phyloP scores from a whole-genome alignment of 2,113 vertebrate genomes.

The Brachyhypopomus occidentalis region DNA sequence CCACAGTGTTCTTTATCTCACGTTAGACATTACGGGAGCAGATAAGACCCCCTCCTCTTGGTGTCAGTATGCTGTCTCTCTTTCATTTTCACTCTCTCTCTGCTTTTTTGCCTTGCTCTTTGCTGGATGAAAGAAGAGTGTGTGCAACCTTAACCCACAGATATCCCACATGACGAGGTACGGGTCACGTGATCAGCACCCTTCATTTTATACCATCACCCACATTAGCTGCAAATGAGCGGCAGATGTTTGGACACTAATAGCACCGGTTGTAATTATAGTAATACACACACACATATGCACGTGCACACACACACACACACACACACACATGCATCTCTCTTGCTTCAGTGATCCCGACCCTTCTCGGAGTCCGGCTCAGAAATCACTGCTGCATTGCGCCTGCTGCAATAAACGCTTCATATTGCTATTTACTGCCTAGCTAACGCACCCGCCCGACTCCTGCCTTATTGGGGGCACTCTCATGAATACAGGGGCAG shows the following conservation, averaged over 20 bases:
- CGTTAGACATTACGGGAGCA: constrained; percentile 45
- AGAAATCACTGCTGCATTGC: constrained; percentile 72
- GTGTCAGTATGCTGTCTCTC: not conserved
- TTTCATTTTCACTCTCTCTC: not conserved
- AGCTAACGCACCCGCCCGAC: constrained; percentile 51
- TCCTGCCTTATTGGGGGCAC: constrained; percentile 68
- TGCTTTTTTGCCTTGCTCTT: not conserved
- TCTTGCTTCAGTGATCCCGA: too few species aligned
- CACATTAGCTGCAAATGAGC: constrained; percentile 62
- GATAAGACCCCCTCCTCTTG: constrained; percentile 26
- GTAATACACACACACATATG: constrained; percentile 10
- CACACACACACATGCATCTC: constrained; percentile 33
- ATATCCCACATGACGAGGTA: constrained; percentile 24
- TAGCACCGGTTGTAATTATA: constrained; percentile 37
- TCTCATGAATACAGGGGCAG: constrained; percentile 75
- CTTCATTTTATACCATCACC: constrained; percentile 50
- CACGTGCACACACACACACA: not conserved
- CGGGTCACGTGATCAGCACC: constrained; percentile 42
- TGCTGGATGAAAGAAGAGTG: constrained; percentile 28
- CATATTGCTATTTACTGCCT: constrained; percentile 78
- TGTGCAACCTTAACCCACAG: constrained; percentile 34
- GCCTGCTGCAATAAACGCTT: constrained; percentile 74
- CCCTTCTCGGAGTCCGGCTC: constrained; percentile 69
- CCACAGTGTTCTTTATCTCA: constrained; percentile 57
- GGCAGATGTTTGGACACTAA: constrained; percentile 50